These are phyloP conservation scores for Lepus europaeus DNA, from an alignment of 2,113 vertebrate genomes.

Conservation along the genomic window DNA sequence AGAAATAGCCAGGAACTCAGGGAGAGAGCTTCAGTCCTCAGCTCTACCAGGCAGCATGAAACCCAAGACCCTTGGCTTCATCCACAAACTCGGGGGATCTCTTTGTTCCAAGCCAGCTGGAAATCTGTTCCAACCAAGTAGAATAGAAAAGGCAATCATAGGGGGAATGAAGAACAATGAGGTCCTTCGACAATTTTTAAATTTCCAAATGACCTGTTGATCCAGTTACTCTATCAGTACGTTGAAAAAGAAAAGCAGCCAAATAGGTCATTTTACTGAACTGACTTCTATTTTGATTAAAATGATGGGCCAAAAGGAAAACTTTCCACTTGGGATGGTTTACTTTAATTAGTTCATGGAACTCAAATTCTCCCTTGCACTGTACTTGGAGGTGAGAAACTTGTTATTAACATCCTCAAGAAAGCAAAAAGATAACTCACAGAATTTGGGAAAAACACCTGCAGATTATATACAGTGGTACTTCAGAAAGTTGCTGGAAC, in stretches of 20 bases:
- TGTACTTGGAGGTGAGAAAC: background rate
- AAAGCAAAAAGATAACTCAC: background rate
- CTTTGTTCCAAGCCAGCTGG: background rate
- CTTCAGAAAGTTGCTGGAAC: no score
- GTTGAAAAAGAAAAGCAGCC: background rate
- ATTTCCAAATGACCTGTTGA: background rate
- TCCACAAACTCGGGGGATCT: no score
- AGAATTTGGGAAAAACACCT: background rate
- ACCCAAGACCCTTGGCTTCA: no score
- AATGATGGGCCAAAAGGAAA: background rate
- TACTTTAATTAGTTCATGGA: background rate
- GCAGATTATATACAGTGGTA: background rate
- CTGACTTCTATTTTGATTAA: background rate
- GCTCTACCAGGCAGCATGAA: background rate
- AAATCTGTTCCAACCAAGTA: background rate
- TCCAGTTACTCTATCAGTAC: background rate
- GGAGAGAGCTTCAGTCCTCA: background rate
- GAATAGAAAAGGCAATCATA: rapidly evolving
- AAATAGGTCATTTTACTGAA: background rate
- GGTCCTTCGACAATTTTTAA: background rate
- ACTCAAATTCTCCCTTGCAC: background rate
- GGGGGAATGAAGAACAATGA: background rate
- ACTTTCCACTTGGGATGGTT: background rate
- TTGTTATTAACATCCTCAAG: background rate
- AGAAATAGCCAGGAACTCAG: background rate